Base-by-base conservation (phyloP, 2,797 vertebrate genomes). In the Rhynchotus rufescens region DNA sequence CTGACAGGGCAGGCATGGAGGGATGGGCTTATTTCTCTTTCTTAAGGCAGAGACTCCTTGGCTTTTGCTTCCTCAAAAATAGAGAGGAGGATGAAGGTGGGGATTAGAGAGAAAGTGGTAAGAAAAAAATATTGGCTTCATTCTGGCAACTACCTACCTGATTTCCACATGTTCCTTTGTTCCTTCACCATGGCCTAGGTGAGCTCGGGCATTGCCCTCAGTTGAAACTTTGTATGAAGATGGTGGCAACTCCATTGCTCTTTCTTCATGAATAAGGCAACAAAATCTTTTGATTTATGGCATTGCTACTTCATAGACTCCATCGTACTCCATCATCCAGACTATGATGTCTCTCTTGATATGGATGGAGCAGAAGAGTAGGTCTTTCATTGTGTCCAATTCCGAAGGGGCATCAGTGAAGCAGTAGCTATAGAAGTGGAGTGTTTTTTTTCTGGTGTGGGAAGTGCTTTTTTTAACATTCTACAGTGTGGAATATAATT, bases 1-100 rank as follows among this genome's bases (percentile, higher is more conserved):
- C 44, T n/a, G 32, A 78, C 8, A 8, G 49, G 54, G 40, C 44
- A 1, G 2, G 21, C 44, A 28, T 0, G 0, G 19, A 40, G 44
- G 26, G 12, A 7, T 73, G 32, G 26, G 32, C 64, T 69, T 64
- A 23, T 12, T 62, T 28, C 52, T 86, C 62, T 56, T 25, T 76
- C 80, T 52, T 66, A 49, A 75, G 84, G 49, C 26, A 54, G 52
- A 80, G 44, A 75, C 75, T 40, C 40, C 57, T 47, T 85, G 87
- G 64, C 64, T 44, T 72, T 67, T 71, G 36, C 15, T 26, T 79
- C 38, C 52, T 73, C 51, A 52, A 49, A 47, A 86, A 30, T 10
- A 52, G 44, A 23, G n/a, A n/a, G 21, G 36, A 60, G 60, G 42
- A 67, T 32, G 68, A 66, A 32, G 0, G 2, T 11, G n/a, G 61